Base-by-base conservation (phyloP, 2,888 invertebrate species). In the Tipula lateralis region DNA sequence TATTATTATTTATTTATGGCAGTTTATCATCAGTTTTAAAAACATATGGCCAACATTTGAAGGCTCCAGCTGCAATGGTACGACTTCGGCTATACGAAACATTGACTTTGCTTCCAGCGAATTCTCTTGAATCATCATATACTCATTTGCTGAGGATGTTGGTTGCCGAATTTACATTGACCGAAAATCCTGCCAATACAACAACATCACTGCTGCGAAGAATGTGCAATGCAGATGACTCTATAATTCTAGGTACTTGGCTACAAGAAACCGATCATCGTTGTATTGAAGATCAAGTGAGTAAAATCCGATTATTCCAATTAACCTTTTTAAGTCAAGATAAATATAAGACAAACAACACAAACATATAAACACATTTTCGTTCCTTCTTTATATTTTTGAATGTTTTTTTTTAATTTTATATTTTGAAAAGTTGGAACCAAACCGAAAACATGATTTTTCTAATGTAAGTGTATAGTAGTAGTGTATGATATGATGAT, bases 221-320 rank as follows among this genome's bases (percentile, higher is more conserved):
- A n/a, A 93, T 96, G 85, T 97, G 97, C 87, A 96, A 96, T 88
- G 94, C 95, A 6, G 96, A 96, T 88, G 96, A 97, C 90, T 96
- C 97, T 0, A 96, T 98, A 80, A 94, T 99, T 85, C 91, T 99
- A 39, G 98, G 98, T 12, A 97, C 97, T 84, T 98, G 98, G 96
- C 92, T 98, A 66, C 97, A 97, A 89, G 98, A 99, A 89, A 98
- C 97, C 0, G 98, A 99, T 90, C 98, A 99, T 90, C 95, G 97
- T 86, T 96, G 96, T 83, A 97, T 99, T 86, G 99, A 99, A 91
- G 98, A 99, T 91, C 99, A 99, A 94, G 98, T 98, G 91, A 87
- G 66, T 66, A 50, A 16, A n/a, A n/a, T n/a, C n/a, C n/a, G n/a
- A n/a, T n/a, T n/a, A n/a, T n/a, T n/a, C n/a, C 5, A 36, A 12